These are phyloP conservation scores for Colletes gigas DNA, from an alignment of 1,140 invertebrate genomes.

Conservation along the genomic window DNA sequence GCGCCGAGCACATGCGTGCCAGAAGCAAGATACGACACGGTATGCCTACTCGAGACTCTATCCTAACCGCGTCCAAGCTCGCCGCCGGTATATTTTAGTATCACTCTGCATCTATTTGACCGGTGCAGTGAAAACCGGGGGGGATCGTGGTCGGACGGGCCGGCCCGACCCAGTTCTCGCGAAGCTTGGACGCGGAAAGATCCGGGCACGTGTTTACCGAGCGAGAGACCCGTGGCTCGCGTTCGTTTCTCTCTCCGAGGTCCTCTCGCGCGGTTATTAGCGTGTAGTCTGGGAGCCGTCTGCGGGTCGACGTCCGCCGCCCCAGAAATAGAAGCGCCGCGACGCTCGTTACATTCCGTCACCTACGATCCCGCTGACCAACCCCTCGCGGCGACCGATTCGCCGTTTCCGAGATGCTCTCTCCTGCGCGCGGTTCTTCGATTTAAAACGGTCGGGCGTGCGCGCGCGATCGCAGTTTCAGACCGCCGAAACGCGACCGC, in stretches of 20 bases:
- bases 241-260: constrained; percentile 16
- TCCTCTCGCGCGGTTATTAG: constrained; percentile 60
- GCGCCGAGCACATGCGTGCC: background rate
- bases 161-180: constrained; percentile 34
- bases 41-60: background rate
- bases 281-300: constrained; percentile 78
- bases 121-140: constrained; percentile 4
- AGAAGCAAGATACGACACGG: constrained; percentile 1
- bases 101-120: constrained; percentile 3
- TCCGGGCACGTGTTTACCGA: constrained; percentile 32
- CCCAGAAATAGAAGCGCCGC: constrained; percentile 78
- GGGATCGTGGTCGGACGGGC: background rate
- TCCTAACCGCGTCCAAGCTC: background rate
- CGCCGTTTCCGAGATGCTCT: constrained; percentile 31
- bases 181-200: constrained; percentile 13
- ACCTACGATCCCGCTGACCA: constrained; percentile 64
- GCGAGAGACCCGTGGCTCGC: background rate
- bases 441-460: constrained; percentile 37
- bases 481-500: constrained; percentile 36
- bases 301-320: constrained; percentile 79
- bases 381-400: constrained; percentile 52
- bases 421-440: background rate
- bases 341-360: constrained; percentile 77
- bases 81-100: constrained; percentile 20
- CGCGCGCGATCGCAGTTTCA: constrained; percentile 44